phyloP scores from a whole-genome alignment of 2,113 vertebrate genomes.

The Amblyornis subalaris region DNA sequence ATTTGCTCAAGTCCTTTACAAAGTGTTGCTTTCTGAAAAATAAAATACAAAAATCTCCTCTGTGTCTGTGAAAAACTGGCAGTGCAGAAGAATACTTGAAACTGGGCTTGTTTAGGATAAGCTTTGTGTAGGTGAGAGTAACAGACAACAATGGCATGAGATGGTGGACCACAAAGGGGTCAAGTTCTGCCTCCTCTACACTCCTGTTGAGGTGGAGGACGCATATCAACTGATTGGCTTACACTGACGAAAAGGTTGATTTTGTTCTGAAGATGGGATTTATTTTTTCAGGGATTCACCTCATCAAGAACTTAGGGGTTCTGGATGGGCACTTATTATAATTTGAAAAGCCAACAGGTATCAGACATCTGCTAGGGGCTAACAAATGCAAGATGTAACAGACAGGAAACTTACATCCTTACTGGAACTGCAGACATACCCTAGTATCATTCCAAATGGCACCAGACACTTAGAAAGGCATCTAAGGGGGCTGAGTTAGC shows the following conservation, averaged over 20 bases:
- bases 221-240: not conserved
- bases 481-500: not conserved
- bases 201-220: not conserved
- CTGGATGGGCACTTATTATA: not conserved
- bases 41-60: not conserved
- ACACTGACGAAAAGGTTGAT: not conserved
- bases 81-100: not conserved
- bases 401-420: not conserved
- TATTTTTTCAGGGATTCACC: not conserved
- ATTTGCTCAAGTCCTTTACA: not conserved
- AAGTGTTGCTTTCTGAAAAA: not conserved
- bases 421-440: not conserved
- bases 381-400: not conserved
- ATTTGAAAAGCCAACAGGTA: not conserved
- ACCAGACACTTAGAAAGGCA: not conserved
- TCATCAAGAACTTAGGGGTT: not conserved
- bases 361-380: not conserved
- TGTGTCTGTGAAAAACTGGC: not conserved
- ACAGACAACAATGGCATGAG: not conserved
- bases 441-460: not conserved
- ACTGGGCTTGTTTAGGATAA: not conserved
- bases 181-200: not conserved
- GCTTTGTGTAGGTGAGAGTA: not conserved
- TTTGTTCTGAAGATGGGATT: not conserved
- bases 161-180: not conserved